Evolutionary conservation across 2,888 invertebrate species (phyloP).

Genomic region (Herminia tarsipennalis): DNA sequence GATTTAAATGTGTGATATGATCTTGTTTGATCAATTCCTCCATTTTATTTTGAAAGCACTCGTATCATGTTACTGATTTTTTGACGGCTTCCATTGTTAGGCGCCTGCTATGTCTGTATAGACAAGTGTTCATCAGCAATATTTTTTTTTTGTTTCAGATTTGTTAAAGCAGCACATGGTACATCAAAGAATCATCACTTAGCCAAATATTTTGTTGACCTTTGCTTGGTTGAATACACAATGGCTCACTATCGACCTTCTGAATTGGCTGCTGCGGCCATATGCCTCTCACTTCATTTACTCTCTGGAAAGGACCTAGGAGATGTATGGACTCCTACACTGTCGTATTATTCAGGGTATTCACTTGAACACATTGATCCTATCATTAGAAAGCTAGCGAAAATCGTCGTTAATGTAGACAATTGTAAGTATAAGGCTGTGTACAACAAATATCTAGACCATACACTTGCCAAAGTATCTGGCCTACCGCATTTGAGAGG

Average conservation of each 20-base stretch:
- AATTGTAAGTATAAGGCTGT: slow-evolving; percentile 90
- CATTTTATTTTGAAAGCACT: no score
- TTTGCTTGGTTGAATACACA: slow-evolving; percentile 92
- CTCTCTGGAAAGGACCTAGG: slow-evolving; percentile 80
- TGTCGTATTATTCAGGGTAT: slow-evolving; percentile 92
- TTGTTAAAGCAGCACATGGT: slow-evolving; percentile 87
- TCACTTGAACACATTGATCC: slow-evolving; percentile 88
- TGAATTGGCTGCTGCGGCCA: slow-evolving; percentile 92
- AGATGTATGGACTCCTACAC: slow-evolving; percentile 90
- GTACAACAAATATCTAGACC: slow-evolving; percentile 87
- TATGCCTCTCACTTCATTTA: slow-evolving; percentile 88
- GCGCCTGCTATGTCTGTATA: no score
- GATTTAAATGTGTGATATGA: no score
- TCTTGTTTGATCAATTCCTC: no score
- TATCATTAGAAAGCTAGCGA: slow-evolving; percentile 89
- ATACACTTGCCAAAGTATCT: slow-evolving; percentile 88
- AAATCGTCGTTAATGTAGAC: slow-evolving; percentile 88
- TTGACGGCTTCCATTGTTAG: no score
- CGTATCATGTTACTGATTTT: no score
- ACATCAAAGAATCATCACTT: slow-evolving; percentile 88
- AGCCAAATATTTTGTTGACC: slow-evolving; percentile 96
- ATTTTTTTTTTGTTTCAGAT: slow-evolving; percentile 70
- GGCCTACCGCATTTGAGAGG: slow-evolving; percentile 87
- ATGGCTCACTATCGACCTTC: slow-evolving; percentile 93
- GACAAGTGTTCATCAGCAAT: no score